Evolutionary conservation across 2,113 vertebrate genomes (phyloP).

Genomic region (Rhizomys pruinosus): DNA sequence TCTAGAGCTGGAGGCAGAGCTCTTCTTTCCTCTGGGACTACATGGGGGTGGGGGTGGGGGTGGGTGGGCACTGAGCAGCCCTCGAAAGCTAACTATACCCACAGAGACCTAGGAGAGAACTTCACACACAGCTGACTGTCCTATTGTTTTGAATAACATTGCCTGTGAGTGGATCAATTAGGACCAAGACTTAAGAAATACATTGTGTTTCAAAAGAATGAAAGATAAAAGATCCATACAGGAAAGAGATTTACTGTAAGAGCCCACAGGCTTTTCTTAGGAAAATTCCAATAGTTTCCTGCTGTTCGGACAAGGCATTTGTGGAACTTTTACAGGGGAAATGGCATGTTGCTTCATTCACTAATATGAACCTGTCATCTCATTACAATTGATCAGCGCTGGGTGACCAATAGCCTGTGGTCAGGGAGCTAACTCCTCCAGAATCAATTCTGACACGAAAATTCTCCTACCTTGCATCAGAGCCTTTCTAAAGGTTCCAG

Average conservation of each 20-base stretch:
- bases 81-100: not conserved
- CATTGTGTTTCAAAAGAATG: slow-evolving; percentile 76
- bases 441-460: slow-evolving; percentile 72
- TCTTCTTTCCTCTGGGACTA: not conserved
- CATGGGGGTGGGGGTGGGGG: too few relatives aligned
- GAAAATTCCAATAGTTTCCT: slow-evolving; percentile 84
- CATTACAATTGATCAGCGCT: slow-evolving; percentile 82
- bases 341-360: slow-evolving; percentile 82
- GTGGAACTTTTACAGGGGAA: slow-evolving; percentile 83
- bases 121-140: not conserved
- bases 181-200: slow-evolving; percentile 75
- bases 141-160: slow-evolving; percentile 33
- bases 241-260: slow-evolving; percentile 84
- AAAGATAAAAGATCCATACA: slow-evolving; percentile 79
- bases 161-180: slow-evolving; percentile 74
- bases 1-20: not conserved
- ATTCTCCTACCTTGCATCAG: slow-evolving; percentile 69
- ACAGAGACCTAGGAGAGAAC: not conserved
- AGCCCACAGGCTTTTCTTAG: slow-evolving; percentile 82
- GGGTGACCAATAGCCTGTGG: slow-evolving; percentile 68
- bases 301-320: slow-evolving; percentile 83
- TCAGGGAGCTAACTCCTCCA: slow-evolving; percentile 77
- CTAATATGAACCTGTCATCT: slow-evolving; percentile 81
- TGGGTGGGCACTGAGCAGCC: not conserved
- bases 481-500: slow-evolving; percentile 75